Evolutionary conservation across 2,888 invertebrate species (phyloP).

Genomic region (Agrotis ipsilon): DNA sequence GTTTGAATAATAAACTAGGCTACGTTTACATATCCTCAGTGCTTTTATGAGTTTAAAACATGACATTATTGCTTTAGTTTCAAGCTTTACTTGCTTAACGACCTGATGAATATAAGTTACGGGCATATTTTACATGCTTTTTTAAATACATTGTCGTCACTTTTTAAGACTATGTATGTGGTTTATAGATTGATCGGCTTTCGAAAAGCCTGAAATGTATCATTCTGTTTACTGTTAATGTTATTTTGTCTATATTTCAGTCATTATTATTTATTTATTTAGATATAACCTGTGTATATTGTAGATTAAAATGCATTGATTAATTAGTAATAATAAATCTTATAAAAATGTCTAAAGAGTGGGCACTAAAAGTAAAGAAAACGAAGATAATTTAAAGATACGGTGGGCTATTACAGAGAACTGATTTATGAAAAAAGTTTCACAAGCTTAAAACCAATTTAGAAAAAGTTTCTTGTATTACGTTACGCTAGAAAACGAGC

Average conservation of each 20-base stretch:
- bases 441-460: conserved; percentile 81
- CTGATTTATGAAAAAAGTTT: conserved; percentile 85
- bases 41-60: conserved; percentile 21
- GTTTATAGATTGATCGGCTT: too few relatives aligned
- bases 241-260: too few relatives aligned
- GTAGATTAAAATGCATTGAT: conserved; percentile 25
- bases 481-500: conserved; percentile 72
- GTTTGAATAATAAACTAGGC: conserved; percentile 33
- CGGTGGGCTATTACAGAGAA: conserved; percentile 72
- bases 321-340: conserved; percentile 39
- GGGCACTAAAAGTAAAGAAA: conserved; percentile 67
- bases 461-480: conserved; percentile 79
- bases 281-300: too few relatives aligned
- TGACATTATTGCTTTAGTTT: conserved; percentile 27
- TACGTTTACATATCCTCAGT: conserved; percentile 25
- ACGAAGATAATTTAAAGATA: conserved; percentile 75
- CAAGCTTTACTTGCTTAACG: not conserved
- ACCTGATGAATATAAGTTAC: not conserved
- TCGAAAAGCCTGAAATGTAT: too few relatives aligned
- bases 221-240: too few relatives aligned
- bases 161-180: too few relatives aligned
- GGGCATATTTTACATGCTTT: not conserved
- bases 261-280: too few relatives aligned
- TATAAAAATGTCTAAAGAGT: conserved; percentile 33
- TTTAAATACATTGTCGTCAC: not conserved